Percentiles rank a stretch among this genome's conserved stretches.
These are phyloP conservation scores for Nebria salina DNA, from an alignment of 2,888 invertebrate genomes.

Conservation along the genomic window DNA sequence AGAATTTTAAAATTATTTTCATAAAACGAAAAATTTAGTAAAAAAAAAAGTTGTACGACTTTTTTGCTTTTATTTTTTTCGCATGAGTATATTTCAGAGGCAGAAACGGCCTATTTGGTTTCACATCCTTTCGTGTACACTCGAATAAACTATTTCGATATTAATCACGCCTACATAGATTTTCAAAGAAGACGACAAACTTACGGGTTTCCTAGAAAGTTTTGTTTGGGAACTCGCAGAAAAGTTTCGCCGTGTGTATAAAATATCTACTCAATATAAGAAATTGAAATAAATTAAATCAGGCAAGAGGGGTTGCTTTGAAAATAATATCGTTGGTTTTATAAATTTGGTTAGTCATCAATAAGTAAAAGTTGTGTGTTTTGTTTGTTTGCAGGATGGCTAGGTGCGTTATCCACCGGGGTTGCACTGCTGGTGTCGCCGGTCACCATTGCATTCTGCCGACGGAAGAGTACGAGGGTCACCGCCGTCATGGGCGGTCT, in stretches of 20 bases:
- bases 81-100: not conserved
- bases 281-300: not conserved
- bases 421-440: constrained; percentile 84
- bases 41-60: no score
- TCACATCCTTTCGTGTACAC: not conserved
- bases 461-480: constrained; percentile 86
- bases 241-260: not conserved
- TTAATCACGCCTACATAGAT: constrained; percentile 1
- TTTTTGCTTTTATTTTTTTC: no score
- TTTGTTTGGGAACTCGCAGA: not conserved
- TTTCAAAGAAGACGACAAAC: constrained; percentile 1
- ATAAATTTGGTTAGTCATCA: no score
- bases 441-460: constrained; percentile 84
- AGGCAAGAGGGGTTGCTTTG: not conserved
- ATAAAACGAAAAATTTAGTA: no score
- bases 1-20: not conserved
- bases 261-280: not conserved
- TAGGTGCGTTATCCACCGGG: constrained; percentile 82
- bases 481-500: constrained; percentile 89
- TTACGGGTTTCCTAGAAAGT: not conserved
- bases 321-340: no score
- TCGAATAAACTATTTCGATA: not conserved
- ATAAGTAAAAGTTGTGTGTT: not conserved
- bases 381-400: constrained; percentile 75
- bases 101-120: not conserved